Conservation (phyloP, 1,140 invertebrate species). For the Macrobrachium nipponense region DNA sequence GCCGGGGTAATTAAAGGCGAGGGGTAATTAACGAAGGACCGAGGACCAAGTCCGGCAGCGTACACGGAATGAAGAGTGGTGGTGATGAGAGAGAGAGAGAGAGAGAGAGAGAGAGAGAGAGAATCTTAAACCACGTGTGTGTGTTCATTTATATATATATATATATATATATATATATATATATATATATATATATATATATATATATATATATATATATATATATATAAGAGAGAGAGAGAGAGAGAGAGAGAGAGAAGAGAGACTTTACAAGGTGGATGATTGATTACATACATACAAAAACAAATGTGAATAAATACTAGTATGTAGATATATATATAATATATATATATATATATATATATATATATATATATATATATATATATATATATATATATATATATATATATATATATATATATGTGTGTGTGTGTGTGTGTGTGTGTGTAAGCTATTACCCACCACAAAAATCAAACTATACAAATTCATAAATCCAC, state of each 20-base stretch:
- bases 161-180: constrained; percentile 2
- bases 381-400: neutral
- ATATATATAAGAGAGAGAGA: neutral
- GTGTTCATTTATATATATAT: neutral
- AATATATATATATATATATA: too few species aligned
- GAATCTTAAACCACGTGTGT: neutral
- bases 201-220: neutral
- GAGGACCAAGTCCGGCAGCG: too few species aligned
- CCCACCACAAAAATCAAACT: too few species aligned
- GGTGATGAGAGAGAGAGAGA: neutral
- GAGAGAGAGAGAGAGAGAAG: too few species aligned
- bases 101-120: neutral
- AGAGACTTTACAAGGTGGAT: too few species aligned
- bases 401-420: neutral
- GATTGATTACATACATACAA: too few species aligned
- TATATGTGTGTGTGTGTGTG: neutral
- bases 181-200: neutral
- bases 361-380: neutral
- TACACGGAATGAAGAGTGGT: too few species aligned
- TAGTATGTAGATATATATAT: too few species aligned
- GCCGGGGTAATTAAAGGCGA: too few species aligned
- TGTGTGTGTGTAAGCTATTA: neutral
- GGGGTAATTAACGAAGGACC: too few species aligned
- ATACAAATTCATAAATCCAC: too few species aligned
- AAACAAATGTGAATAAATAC: too few species aligned